These are phyloP conservation scores for Tanaodytes sp. DNA, from an alignment of 2,888 invertebrate species.

Conservation along the genomic window DNA sequence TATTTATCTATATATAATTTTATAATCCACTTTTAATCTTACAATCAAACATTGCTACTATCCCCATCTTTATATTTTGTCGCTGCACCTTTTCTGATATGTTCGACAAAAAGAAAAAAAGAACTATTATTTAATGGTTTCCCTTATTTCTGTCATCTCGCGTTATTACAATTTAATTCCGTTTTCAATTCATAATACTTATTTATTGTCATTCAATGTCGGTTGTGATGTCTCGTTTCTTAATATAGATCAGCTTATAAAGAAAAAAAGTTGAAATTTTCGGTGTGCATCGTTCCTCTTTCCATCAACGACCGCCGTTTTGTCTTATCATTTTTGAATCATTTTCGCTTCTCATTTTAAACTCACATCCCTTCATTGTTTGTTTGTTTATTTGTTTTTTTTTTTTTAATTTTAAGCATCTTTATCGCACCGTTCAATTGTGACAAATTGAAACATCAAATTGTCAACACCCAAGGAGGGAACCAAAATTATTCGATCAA, in stretches of 20 bases:
- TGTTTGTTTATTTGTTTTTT: no score
- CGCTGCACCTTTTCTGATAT: conserved; percentile 57
- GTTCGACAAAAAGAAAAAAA: conserved; percentile 57
- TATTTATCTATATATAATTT: no score
- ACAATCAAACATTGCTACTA: conserved; percentile 52
- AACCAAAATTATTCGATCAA: no score
- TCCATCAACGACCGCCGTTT: conserved; percentile 9
- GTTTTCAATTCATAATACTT: conserved; percentile 61
- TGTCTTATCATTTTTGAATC: conserved; percentile 20
- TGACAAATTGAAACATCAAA: conserved; percentile 46
- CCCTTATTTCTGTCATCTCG: conserved; percentile 34
- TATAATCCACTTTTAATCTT: conserved; percentile 39
- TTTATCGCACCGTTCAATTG: conserved; percentile 43
- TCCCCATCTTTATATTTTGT: conserved; percentile 37
- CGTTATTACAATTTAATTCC: conserved; percentile 45
- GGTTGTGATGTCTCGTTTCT: conserved; percentile 35
- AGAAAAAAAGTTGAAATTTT: conserved; percentile 50
- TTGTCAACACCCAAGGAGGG: no score
- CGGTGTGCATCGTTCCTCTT: conserved; percentile 49
- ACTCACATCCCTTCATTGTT: no score
- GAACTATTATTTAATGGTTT: conserved; percentile 51
- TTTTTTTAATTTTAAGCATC: conserved; percentile 32
- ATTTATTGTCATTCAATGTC: conserved; percentile 64
- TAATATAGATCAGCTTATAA: conserved; percentile 24
- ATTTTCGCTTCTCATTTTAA: conserved; percentile 24